phyloP scores from a whole-genome alignment of 1,140 invertebrate species.

The Thaumatotibia leucotreta region DNA sequence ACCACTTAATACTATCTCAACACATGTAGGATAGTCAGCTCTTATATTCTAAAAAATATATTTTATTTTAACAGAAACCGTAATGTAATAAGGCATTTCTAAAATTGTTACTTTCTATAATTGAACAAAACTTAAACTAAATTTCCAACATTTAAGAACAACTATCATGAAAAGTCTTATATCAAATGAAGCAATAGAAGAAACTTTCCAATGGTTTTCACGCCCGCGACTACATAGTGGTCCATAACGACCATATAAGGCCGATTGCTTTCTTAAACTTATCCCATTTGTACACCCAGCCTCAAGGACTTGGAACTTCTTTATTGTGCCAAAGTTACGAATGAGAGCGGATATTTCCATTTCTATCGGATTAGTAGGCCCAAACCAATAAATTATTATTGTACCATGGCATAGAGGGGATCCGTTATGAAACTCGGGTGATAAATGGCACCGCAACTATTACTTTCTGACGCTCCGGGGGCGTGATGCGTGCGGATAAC shows the following conservation, averaged over 20 bases:
- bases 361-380: slow-evolving; percentile 54
- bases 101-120: neutral
- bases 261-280: slow-evolving; percentile 72
- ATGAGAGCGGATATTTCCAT: slow-evolving; percentile 63
- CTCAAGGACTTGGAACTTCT: slow-evolving; percentile 63
- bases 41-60: too few relatives aligned
- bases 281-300: slow-evolving; percentile 62
- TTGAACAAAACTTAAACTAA: neutral
- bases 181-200: slow-evolving; percentile 60
- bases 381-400: slow-evolving; percentile 54
- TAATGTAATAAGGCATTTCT: neutral
- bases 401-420: slow-evolving; percentile 26
- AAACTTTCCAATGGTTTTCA: slow-evolving; percentile 64
- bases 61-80: too few relatives aligned
- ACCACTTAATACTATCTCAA: slow-evolving; percentile 27
- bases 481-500: neutral
- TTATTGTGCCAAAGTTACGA: slow-evolving; percentile 66
- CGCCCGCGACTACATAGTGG: slow-evolving; percentile 55
- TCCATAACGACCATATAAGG: slow-evolving; percentile 71
- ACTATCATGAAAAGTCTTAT: slow-evolving; percentile 38
- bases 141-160: slow-evolving; percentile 27
- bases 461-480: slow-evolving; percentile 18
- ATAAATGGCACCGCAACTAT: slow-evolving; percentile 36
- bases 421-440: slow-evolving; percentile 40
- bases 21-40: too few relatives aligned